Evolutionary conservation across 2,113 vertebrate genomes (phyloP).

Genomic region (Cathartes aura): DNA sequence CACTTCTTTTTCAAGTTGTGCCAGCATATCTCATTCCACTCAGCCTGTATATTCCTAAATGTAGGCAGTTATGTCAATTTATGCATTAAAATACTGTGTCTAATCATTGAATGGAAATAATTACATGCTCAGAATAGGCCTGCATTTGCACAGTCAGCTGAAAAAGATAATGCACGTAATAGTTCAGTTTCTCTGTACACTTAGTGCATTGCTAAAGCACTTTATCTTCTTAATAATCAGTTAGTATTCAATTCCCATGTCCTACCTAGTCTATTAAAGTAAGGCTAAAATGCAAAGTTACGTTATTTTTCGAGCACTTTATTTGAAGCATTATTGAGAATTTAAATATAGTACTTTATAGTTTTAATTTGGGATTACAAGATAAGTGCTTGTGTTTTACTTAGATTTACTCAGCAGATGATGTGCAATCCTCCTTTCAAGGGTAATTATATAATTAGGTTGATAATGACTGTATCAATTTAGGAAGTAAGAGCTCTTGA

Average conservation of each 20-base stretch:
- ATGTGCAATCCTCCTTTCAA: not conserved
- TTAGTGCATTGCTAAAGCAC: not conserved
- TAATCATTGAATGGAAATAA: not conserved
- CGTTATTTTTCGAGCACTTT: not conserved
- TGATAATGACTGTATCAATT: conserved; percentile 11
- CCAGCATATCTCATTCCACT: not conserved
- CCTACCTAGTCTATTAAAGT: not conserved
- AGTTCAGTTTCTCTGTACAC: not conserved
- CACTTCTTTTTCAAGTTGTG: not conserved
- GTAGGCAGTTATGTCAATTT: not conserved
- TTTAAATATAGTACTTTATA: not conserved
- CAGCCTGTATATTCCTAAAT: not conserved
- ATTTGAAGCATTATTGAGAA: not conserved
- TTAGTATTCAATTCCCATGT: not conserved
- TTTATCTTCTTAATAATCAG: not conserved
- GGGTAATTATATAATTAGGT: conserved; percentile 4
- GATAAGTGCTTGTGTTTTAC: not conserved
- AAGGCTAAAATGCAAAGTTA: not conserved
- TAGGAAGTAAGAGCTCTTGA: not conserved
- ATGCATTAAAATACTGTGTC: not conserved
- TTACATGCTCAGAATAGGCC: not conserved
- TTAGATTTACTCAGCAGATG: not conserved
- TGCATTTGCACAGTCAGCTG: not conserved
- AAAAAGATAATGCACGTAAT: not conserved
- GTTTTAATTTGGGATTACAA: conserved; percentile 1